A percentile compares a stretch with the other conserved stretches of the same genome.
These are phyloP conservation scores for Sebastiscus albofasciatus DNA, from an alignment of 2,797 vertebrate genomes.

Conservation along the genomic window DNA sequence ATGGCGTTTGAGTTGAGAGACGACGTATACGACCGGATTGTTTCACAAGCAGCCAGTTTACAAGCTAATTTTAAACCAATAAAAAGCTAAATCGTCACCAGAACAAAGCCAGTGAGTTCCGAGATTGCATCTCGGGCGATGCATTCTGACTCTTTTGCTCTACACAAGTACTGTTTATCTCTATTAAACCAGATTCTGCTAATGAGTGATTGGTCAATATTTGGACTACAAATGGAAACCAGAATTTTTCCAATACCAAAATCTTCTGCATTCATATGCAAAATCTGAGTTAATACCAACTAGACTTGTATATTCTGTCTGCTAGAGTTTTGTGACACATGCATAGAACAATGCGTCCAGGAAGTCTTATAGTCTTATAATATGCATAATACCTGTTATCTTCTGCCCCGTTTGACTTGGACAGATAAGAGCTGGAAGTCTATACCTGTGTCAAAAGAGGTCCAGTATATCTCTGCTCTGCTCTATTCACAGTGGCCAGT, in stretches of 20 bases:
- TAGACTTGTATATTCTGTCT: slow-evolving; percentile 5
- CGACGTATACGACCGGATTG: neutral
- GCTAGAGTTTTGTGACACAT: slow-evolving; percentile 24
- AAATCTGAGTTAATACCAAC: neutral
- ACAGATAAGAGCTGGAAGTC: slow-evolving; percentile 68
- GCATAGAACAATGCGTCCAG: slow-evolving; percentile 37
- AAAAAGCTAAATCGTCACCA: neutral
- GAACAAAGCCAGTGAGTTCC: neutral
- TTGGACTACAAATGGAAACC: neutral
- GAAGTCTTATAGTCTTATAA: slow-evolving; percentile 25
- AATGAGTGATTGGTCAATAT: neutral
- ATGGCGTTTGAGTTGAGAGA: neutral
- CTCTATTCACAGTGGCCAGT: slow-evolving; percentile 71
- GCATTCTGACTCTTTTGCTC: neutral
- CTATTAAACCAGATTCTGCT: neutral
- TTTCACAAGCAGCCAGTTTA: neutral
- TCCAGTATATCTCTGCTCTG: slow-evolving; percentile 61
- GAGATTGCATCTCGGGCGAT: neutral
- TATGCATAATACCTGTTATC: slow-evolving; percentile 65
- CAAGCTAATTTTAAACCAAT: neutral
- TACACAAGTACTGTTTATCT: neutral
- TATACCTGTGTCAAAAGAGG: slow-evolving; percentile 62
- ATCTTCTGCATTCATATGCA: neutral
- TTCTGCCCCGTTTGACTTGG: slow-evolving; percentile 36
- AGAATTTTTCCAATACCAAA: neutral